Base-by-base conservation (phyloP, 2,888 invertebrate species). In the Lysandra bellargus region DNA sequence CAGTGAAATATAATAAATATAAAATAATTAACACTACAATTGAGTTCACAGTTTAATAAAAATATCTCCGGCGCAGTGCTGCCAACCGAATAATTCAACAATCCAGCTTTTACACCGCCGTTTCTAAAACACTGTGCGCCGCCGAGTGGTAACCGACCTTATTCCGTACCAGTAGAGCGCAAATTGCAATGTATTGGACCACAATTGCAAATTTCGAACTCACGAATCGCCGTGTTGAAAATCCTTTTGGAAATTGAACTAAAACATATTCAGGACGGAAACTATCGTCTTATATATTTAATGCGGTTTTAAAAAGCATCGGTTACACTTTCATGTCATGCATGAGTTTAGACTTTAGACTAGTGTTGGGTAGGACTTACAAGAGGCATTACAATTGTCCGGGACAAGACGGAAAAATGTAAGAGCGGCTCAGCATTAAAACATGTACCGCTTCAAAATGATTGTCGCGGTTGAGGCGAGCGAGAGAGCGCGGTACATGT, bases 21-120 rank as follows among this genome's bases (percentile, higher is more conserved):
- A 33, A 69, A 37, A 69, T 69, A 69, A 17, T 69, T 37, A 37
- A 33, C 69, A 69, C 33, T 37, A 69, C 33, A 69, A 69, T 69
- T 33, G 14, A 69, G 17, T 69, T 33, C 1, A 69, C 5, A 69
- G 69, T 69, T 69, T 69, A 69, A 33, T 69, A 69, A 69, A 69
- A 69, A 69, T 69, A 69, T 69, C 69, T 69, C 69, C 33, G 14
- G 69, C 79, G 81, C 81, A 83, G 83, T 80, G 82, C 83, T 81
- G 75, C 80, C 82, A 80, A 83, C 82, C 83, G 83, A 83, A 83
- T 83, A 84, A 84, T 84, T 83, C 82, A 82, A 82, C 82, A 83
- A 84, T 69, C 69, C 69, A 14, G 33, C 69, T 69, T 14, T 69
- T 37, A 69, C 33, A 23, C 33, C 14, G 33, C 14, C 23, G 23